Base-by-base conservation (phyloP, 2,888 invertebrate species). In the Strigamia crassipes region DNA sequence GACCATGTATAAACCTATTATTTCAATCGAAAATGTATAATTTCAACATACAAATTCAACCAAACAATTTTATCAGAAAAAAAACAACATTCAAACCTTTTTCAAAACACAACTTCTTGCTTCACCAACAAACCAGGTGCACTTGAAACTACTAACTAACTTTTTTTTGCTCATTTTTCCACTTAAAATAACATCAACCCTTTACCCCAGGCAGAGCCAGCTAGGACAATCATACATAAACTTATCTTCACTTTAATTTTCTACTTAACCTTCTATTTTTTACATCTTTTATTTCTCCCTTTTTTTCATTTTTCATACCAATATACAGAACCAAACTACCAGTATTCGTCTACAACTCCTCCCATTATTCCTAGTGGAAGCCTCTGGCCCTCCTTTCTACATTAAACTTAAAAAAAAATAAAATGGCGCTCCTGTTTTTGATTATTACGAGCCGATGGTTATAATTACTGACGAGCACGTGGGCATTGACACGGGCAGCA, bases 401-500 rank as follows among this genome's bases (percentile, higher is more conserved):
- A 51, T 51, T 51, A 51, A 51, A 51, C n/a, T 12, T 2, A 51
- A 51, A 51, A 51, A 51, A 51, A 51, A 51, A 51, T 51, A 51
- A 51, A 51, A 51, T 51, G 51, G 51, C 51, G 51, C 34, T 21
- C 73, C 34, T 77, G 77, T 77, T 27, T 77, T 77, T 34, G 77
- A 77, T 77, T 77, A 77, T 77, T 77, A 23, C 21, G 13, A 77
- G 31, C 34, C 21, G 77, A 77, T 77, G 77, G 13, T 77, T 77
- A 77, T 77, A 77, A 77, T 77, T 77, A 77, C 13, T 27, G 15
- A 2, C 27, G 77, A 10, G 77, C 77, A 77, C 77, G 77, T 77
- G 77, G 77, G 31, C 77, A 77, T 77, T 77, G 77, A 77, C 77
- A 77, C 34, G 23, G 77, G n/a, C 27, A 15, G 77, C 77, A 77